Percentiles rank a stretch among this genome's conserved stretches.
These are phyloP conservation scores for Phalacrocorax aristotelis DNA, from an alignment of 2,113 vertebrate species.

Conservation along the genomic window DNA sequence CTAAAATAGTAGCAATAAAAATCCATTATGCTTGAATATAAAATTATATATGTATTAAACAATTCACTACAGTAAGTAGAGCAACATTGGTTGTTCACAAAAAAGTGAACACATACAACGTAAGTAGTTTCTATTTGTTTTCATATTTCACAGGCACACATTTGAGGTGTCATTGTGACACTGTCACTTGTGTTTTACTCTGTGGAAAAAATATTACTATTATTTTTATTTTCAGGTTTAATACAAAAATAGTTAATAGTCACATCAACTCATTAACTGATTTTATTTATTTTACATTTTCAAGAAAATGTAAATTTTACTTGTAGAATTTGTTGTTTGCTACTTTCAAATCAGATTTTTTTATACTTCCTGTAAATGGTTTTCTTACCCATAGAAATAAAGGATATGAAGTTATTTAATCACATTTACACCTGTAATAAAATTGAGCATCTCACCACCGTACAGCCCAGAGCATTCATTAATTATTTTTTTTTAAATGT, in stretches of 20 bases:
- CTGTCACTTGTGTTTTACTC: not conserved
- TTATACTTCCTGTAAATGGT: not conserved
- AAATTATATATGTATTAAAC: slow-evolving; percentile 13
- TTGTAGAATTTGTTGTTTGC: not conserved
- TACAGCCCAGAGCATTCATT: not conserved
- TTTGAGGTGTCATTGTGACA: slow-evolving; percentile 3
- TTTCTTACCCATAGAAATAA: not conserved
- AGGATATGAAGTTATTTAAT: not conserved
- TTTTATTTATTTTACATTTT: not conserved
- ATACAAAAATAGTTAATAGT: slow-evolving; percentile 1
- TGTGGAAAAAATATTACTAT: slow-evolving; percentile 52
- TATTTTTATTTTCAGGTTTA: slow-evolving; percentile 70
- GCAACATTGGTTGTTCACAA: not conserved
- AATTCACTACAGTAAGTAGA: not conserved
- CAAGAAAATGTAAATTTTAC: not conserved
- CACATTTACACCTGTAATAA: not conserved
- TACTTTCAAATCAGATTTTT: not conserved
- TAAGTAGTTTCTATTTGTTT: not conserved
- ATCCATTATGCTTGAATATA: not conserved
- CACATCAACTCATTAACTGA: not conserved
- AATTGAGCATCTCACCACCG: not conserved
- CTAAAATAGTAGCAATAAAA: not conserved
- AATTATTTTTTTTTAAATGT: not conserved
- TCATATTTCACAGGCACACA: slow-evolving; percentile 15
- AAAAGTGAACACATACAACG: not conserved